Evolutionary conservation across 2,888 invertebrate genomes (phyloP), one percentile per base, ranked within the genome.

Genomic region (Luffia ferchaultella): DNA sequence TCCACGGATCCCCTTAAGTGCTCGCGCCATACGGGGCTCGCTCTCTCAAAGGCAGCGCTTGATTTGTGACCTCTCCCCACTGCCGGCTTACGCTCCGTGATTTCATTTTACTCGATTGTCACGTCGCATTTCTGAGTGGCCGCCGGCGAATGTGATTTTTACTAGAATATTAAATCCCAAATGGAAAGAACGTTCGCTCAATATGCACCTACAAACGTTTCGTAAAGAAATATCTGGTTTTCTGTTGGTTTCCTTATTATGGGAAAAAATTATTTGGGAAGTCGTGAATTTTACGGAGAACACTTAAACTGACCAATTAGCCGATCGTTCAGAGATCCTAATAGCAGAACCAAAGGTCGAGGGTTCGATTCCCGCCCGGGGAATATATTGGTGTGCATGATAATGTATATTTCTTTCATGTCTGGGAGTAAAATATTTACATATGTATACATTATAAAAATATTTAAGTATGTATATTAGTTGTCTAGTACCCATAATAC

Each of bases 71-170:
- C 62, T 12, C 5, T 12, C 30, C 41, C 42, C 41, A 2, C 12
- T 43, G 16, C 42, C 66, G 68, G 78, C 79, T 82, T 82, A 82
- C 71, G 80, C 67, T 58, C 70, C 67, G 64, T 77, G 79, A 82
- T 79, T 83, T 78, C 77, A 79, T 82, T 79, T 67, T 63, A 65
- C 66, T 60, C 71, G 70, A 75, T 76, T 76, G 79, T 78, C 80
- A 77, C 77, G 82, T 79, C 69, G 65, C 63, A 58, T 54, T 57
- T 62, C 61, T 73, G 75, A 79, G 79, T 78, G 78, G 70, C 69
- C 65, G 61, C 64, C 61, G 62, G 58, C 59, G 67, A 68, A 71
- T 76, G 70, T 71, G 70, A 75, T 77, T 79, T 78, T 74, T 71
- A 68, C 71, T 66, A 65, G 60, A 70, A 66, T 76, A 79, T 80